These are phyloP conservation scores for Ridgeia piscesae DNA, from an alignment of 1,140 invertebrate species.

Conservation along the genomic window DNA sequence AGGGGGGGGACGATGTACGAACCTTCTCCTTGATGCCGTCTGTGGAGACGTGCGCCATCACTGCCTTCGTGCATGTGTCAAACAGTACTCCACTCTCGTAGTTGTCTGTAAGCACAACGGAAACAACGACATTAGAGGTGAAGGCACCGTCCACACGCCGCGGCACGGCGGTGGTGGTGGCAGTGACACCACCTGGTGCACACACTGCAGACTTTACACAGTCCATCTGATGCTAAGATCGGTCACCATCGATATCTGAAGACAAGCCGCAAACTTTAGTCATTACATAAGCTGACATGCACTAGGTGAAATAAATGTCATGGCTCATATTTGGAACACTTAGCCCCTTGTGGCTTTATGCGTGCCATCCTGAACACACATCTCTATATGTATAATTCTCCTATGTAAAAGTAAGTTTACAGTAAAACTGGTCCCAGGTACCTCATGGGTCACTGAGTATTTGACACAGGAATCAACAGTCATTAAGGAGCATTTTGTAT, in stretches of 20 bases:
- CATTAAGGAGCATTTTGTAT: neutral
- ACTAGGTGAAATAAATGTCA: neutral
- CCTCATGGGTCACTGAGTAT: neutral
- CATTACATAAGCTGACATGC: neutral
- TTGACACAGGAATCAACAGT: neutral
- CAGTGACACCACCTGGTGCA: neutral
- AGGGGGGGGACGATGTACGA: neutral
- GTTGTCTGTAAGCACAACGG: neutral
- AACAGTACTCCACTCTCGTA: slow-evolving; percentile 30
- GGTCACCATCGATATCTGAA: neutral
- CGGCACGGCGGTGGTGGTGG: neutral
- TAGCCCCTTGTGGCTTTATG: neutral
- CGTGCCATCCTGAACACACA: neutral
- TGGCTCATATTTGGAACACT: neutral
- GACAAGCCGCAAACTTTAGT: neutral
- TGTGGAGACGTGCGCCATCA: slow-evolving; percentile 45
- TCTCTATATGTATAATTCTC: neutral
- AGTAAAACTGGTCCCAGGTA: too few relatives aligned
- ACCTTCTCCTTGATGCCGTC: slow-evolving; percentile 53
- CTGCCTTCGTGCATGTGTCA: slow-evolving; percentile 49
- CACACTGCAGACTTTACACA: neutral
- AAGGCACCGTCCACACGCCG: neutral
- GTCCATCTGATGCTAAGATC: neutral
- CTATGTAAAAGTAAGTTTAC: too few relatives aligned
- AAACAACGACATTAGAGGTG: neutral